Percentiles rank a stretch among this genome's conserved stretches.
Evolutionary conservation across 2,113 vertebrate species (phyloP).

Genomic region (Falco punctatus): DNA sequence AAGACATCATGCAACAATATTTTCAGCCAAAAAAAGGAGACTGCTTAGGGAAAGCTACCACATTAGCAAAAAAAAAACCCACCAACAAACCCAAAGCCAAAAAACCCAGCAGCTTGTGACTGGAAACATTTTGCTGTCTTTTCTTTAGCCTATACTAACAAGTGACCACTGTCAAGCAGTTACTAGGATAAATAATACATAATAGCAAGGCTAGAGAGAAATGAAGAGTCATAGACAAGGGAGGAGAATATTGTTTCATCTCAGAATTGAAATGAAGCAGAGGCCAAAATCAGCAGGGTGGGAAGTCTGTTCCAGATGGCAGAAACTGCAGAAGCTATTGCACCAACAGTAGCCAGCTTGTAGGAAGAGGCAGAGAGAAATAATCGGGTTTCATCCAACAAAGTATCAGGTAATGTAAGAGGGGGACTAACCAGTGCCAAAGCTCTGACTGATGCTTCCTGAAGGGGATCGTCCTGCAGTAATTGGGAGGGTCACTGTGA

Average conservation of each 20-base stretch:
- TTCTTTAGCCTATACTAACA: neutral
- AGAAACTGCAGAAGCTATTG: conserved; percentile 43
- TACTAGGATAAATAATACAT: conserved; percentile 46
- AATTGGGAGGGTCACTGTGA: conserved; percentile 47
- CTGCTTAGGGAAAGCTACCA: neutral
- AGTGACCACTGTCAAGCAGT: conserved; percentile 45
- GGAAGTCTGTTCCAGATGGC: conserved; percentile 62
- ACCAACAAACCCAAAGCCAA: neutral
- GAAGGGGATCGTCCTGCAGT: neutral
- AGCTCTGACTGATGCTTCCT: conserved; percentile 6
- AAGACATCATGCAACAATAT: neutral
- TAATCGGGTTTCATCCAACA: neutral
- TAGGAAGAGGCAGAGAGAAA: conserved; percentile 28
- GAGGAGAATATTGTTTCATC: conserved; percentile 54
- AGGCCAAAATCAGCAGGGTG: conserved; percentile 63
- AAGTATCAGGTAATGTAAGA: conserved; percentile 42
- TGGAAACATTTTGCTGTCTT: conserved; percentile 22
- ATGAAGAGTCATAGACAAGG: conserved; percentile 19
- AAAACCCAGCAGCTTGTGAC: neutral
- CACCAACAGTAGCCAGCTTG: conserved; percentile 58
- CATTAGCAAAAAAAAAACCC: neutral
- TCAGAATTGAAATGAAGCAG: conserved; percentile 32
- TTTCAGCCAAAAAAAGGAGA: neutral
- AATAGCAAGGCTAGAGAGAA: conserved; percentile 27
- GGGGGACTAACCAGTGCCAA: neutral